phyloP scores from a whole-genome alignment of 2,113 vertebrate species.

The Holacanthus passer region DNA sequence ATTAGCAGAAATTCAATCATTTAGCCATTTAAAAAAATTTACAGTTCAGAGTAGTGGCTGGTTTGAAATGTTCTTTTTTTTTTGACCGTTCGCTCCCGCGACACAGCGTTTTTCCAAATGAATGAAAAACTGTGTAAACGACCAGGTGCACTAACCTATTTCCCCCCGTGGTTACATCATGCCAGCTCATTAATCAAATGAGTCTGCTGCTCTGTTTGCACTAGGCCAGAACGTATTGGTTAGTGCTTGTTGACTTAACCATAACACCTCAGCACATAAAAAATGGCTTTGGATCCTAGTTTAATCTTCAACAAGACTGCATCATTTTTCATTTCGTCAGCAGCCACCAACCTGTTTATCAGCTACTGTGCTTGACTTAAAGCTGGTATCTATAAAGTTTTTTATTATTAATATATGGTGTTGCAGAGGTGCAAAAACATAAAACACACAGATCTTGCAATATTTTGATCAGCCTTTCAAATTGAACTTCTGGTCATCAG shows the following conservation, averaged over 20 bases:
- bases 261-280: slow-evolving; percentile 70
- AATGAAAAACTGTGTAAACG: slow-evolving; percentile 77
- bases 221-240: slow-evolving; percentile 67
- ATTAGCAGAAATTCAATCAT: slow-evolving; percentile 69
- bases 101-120: slow-evolving; percentile 64
- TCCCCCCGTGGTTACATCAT: slow-evolving; percentile 71
- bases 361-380: background rate
- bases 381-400: background rate
- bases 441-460: background rate
- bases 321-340: slow-evolving; percentile 46
- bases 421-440: background rate
- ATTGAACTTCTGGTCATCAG: background rate
- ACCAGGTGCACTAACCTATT: slow-evolving; percentile 74
- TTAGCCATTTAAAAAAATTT: slow-evolving; percentile 51
- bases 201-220: slow-evolving; percentile 76
- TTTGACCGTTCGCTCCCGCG: slow-evolving; percentile 50
- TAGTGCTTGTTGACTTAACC: slow-evolving; percentile 77
- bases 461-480: background rate
- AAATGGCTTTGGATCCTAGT: slow-evolving; percentile 65
- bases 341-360: slow-evolving; percentile 13
- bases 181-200: slow-evolving; percentile 82
- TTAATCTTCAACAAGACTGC: slow-evolving; percentile 66
- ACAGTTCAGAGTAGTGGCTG: slow-evolving; percentile 43
- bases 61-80: slow-evolving; percentile 42
- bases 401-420: background rate